Evolutionary conservation across 2,888 invertebrate genomes (phyloP).

Genomic region (Melipona beecheii): DNA sequence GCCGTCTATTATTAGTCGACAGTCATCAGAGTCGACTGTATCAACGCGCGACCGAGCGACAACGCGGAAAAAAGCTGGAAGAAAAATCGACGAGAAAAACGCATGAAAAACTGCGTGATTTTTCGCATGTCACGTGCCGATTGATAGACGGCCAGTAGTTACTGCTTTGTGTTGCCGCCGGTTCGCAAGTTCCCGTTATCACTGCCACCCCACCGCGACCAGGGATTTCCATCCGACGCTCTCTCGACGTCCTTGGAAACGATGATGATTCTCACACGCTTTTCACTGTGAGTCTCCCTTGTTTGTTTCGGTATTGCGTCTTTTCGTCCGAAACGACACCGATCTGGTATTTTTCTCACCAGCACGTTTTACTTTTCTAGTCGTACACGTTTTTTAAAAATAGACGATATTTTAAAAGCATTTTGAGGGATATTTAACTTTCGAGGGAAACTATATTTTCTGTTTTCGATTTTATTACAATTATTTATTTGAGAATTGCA

Average conservation of each 20-base stretch:
- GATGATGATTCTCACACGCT: conserved; percentile 77
- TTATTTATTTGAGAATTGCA: neutral
- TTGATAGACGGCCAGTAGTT: neutral
- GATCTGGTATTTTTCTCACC: conserved; percentile 14
- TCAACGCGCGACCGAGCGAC: conserved; percentile 64
- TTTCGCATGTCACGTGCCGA: conserved; percentile 40
- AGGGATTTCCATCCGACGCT: conserved; percentile 45
- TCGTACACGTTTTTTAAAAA: neutral
- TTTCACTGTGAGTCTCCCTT: conserved; percentile 77
- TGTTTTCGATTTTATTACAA: neutral
- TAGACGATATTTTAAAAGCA: neutral
- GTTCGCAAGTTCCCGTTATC: conserved; percentile 17
- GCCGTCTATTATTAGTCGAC: conserved; percentile 81
- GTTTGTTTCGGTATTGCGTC: conserved; percentile 34
- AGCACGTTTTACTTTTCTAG: neutral
- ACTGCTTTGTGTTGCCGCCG: conserved; percentile 3
- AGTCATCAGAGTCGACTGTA: conserved; percentile 78
- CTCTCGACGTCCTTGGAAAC: conserved; percentile 63
- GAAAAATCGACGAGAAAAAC: conserved; percentile 53
- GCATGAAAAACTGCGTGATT: conserved; percentile 49
- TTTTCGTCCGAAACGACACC: conserved; percentile 1
- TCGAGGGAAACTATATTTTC: neutral
- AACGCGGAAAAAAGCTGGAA: conserved; percentile 66
- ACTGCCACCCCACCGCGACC: conserved; percentile 11
- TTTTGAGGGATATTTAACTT: neutral